Conservation (phyloP, 2,113 vertebrate species). For the Xiphophorus hellerii region DNA sequence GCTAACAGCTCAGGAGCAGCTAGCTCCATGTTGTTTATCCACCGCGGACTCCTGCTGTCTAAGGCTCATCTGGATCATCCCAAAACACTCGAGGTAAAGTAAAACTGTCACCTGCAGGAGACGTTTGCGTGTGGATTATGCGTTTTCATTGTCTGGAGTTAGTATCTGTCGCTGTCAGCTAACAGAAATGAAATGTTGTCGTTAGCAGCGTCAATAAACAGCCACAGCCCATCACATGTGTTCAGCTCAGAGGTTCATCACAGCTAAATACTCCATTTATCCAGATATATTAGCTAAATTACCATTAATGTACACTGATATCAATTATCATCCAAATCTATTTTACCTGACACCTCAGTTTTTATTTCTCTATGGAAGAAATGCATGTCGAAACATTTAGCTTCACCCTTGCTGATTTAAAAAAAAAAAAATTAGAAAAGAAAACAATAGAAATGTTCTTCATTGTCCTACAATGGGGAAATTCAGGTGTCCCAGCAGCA, state of each 20-base stretch:
- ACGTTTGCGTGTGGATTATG: neutral
- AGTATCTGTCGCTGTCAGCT: neutral
- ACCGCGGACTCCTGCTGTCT: constrained; percentile 9
- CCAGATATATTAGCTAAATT: neutral
- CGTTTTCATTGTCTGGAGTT: neutral
- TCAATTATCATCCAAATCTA: neutral
- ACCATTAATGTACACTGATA: neutral
- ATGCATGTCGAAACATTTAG: neutral
- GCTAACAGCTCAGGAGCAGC: constrained; percentile 4
- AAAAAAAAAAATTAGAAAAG: too few species aligned
- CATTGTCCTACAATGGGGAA: too few species aligned
- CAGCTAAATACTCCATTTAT: neutral
- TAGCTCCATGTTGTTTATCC: constrained; percentile 32
- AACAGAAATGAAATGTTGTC: neutral
- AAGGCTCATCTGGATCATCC: neutral
- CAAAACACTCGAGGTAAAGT: constrained; percentile 34
- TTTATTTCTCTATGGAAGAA: neutral
- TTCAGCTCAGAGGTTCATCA: neutral
- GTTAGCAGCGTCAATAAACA: neutral
- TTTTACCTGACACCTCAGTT: neutral
- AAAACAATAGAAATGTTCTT: too few species aligned
- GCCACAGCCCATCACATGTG: neutral
- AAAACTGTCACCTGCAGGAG: neutral
- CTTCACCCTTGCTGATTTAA: too few species aligned
- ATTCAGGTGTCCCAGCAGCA: too few species aligned